Evolutionary conservation across 2,797 vertebrate species (phyloP).

Genomic region (Chloroceryle amazona): DNA sequence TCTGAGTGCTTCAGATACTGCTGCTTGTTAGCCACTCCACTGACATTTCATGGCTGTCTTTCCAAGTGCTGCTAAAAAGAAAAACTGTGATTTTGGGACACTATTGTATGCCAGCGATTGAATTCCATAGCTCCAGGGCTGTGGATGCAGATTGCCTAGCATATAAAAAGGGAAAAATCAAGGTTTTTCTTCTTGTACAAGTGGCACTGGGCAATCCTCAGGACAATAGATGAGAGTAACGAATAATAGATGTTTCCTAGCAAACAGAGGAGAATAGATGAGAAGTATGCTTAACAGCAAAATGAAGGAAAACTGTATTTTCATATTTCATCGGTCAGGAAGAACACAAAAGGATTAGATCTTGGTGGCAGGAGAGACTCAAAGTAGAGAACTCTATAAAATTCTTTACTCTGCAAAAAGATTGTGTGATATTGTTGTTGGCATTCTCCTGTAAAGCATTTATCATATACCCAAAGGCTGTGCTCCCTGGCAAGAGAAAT

Average conservation of each 20-base stretch:
- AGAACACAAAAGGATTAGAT: not conserved
- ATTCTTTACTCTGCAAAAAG: not conserved
- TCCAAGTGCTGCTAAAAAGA: slow-evolving; percentile 12
- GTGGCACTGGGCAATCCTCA: not conserved
- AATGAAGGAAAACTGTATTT: not conserved
- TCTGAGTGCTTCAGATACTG: not conserved
- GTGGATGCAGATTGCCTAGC: not conserved
- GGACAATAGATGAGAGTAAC: not conserved
- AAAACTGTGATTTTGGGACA: slow-evolving; percentile 29
- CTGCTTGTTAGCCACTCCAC: not conserved
- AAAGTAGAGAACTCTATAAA: not conserved
- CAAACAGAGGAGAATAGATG: not conserved
- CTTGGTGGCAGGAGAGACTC: not conserved
- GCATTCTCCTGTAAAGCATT: not conserved
- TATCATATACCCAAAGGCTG: not conserved
- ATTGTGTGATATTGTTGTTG: not conserved
- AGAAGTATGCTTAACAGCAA: not conserved
- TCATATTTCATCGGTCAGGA: not conserved
- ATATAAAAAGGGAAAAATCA: not conserved
- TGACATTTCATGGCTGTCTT: slow-evolving; percentile 16
- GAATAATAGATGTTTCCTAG: not conserved
- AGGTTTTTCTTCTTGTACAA: not conserved
- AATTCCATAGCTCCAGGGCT: slow-evolving; percentile 8
- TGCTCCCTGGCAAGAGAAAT: not conserved
- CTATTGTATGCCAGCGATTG: not conserved